A percentile compares a stretch with the other conserved stretches of the same genome.
phyloP scores from a whole-genome alignment of 2,888 invertebrate genomes.

The Halictus ligatus region DNA sequence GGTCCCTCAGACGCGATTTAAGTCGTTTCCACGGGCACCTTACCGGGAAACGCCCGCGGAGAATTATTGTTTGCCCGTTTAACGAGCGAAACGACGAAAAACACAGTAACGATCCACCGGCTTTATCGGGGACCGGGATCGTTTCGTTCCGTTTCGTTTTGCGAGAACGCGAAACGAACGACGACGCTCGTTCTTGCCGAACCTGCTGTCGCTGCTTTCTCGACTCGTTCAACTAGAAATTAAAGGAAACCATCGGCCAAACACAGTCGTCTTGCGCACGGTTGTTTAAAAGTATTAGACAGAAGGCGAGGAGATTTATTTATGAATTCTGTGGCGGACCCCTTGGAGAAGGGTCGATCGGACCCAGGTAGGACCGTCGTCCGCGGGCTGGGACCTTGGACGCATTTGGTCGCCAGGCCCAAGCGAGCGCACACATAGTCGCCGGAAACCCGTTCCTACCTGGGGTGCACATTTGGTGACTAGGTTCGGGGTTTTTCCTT shows the following conservation, averaged over 20 bases:
- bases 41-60: constrained; percentile 8
- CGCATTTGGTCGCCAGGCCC: too few relatives aligned
- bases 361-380: too few relatives aligned
- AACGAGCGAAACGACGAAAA: constrained; percentile 19
- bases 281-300: neutral
- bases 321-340: too few relatives aligned
- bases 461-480: too few relatives aligned
- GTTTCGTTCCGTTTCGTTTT: constrained; percentile 7
- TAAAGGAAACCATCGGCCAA: neutral
- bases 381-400: too few relatives aligned
- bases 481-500: too few relatives aligned
- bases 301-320: too few relatives aligned
- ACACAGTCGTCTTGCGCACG: neutral
- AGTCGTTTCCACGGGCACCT: constrained; percentile 42
- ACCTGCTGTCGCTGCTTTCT: neutral
- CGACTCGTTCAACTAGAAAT: neutral
- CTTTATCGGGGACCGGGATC: constrained; percentile 3
- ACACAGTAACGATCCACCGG: constrained; percentile 20
- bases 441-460: too few relatives aligned
- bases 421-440: too few relatives aligned
- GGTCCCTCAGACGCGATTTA: constrained; percentile 45
- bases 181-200: neutral
- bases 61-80: constrained; percentile 43
- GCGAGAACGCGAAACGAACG: neutral
- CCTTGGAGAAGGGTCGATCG: too few relatives aligned